A percentile compares a stretch with the other conserved stretches of the same genome.
Conservation (phyloP, 2,113 vertebrate genomes). For the Alexandromys fortis region DNA sequence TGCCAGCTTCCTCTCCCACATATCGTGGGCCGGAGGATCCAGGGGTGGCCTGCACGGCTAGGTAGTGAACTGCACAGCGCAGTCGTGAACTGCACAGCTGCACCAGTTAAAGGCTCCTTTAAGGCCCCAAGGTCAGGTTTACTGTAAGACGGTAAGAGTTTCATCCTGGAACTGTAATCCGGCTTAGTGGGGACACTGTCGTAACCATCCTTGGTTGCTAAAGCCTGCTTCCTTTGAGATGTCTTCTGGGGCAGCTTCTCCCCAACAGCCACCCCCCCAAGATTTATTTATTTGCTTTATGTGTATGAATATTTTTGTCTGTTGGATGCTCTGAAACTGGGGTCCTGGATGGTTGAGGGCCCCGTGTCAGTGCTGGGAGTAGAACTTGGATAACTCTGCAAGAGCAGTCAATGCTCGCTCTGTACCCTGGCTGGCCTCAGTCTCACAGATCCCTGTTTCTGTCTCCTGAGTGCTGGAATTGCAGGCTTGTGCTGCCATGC, state of each 20-base stretch:
- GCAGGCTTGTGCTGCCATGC: background rate
- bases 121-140: constrained; percentile 42
- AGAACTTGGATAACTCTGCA: background rate
- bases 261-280: background rate
- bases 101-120: background rate
- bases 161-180: constrained; percentile 66
- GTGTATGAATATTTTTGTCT: background rate
- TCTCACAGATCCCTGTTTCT: background rate
- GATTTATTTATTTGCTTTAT: background rate
- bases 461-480: background rate
- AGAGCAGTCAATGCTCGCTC: background rate
- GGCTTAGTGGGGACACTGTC: background rate
- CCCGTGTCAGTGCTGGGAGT: background rate
- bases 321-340: background rate
- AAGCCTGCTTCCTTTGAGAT: background rate
- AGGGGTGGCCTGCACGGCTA: fast-evolving
- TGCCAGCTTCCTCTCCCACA: background rate
- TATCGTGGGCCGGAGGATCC: constrained; percentile 51
- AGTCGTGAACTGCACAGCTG: background rate
- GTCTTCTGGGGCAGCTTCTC: background rate
- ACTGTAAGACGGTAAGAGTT: constrained; percentile 39
- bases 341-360: background rate
- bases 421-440: background rate
- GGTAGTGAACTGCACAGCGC: too few relatives aligned
- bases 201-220: too few relatives aligned